Percentiles rank a stretch among this genome's conserved stretches.
Evolutionary conservation across 92 coral and sea anemone genomes (phyloP).

Genomic region (Phenganax stokvisi): DNA sequence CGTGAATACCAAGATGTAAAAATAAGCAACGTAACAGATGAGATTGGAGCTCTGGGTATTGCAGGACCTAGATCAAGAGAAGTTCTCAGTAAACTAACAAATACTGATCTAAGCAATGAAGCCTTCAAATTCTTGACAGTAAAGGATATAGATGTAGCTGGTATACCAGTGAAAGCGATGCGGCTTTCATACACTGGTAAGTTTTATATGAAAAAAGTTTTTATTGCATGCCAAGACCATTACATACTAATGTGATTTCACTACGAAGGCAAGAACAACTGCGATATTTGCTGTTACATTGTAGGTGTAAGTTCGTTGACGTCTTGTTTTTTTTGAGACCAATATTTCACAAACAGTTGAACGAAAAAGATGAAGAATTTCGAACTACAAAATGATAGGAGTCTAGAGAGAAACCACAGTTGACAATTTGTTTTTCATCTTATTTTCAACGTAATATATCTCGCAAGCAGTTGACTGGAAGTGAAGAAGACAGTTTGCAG

Average conservation of each 20-base stretch:
- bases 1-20: slow-evolving; percentile 61
- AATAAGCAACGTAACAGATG: slow-evolving; percentile 79
- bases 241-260: background rate
- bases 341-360: too few species aligned
- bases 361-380: too few species aligned
- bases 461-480: too few species aligned
- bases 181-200: slow-evolving; percentile 91
- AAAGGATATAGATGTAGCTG: slow-evolving; percentile 77
- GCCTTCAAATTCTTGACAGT: slow-evolving; percentile 69
- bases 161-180: slow-evolving; percentile 71
- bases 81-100: slow-evolving; percentile 73
- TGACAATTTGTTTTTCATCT: too few species aligned
- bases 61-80: slow-evolving; percentile 89
- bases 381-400: too few species aligned
- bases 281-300: too few species aligned
- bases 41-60: slow-evolving; percentile 66
- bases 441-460: too few species aligned
- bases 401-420: too few species aligned
- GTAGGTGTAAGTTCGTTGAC: too few species aligned
- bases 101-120: slow-evolving; percentile 66
- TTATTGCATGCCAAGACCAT: background rate
- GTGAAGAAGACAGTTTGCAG: too few species aligned
- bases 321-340: too few species aligned
- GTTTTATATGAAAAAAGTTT: background rate
- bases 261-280: background rate